Percentiles rank a stretch among this genome's conserved stretches.
Conservation (phyloP, 1,140 invertebrate species). For the Neelides sp. region DNA sequence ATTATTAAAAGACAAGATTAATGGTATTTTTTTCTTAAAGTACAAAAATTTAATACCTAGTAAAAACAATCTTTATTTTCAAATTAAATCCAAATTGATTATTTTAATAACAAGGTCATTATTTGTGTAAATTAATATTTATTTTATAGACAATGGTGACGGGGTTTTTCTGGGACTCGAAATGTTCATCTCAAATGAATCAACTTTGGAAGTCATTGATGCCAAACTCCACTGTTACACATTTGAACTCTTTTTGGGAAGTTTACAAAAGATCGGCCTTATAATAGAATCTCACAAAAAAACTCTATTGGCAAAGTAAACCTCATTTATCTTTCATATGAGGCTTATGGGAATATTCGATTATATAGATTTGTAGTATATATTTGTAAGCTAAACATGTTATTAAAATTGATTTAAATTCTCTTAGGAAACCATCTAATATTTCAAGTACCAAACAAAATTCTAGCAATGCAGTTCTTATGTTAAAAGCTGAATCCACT, state of each 20-base stretch:
- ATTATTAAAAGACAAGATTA: conserved; percentile 11
- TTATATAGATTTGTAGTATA: too few relatives aligned
- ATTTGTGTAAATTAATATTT: not conserved
- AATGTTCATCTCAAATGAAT: conserved; percentile 61
- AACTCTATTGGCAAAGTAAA: conserved; percentile 52
- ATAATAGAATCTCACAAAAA: conserved; percentile 62
- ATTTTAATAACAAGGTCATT: not conserved
- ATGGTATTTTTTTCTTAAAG: conserved; percentile 7
- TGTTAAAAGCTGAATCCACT: conserved; percentile 74
- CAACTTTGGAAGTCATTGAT: conserved; percentile 77
- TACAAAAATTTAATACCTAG: conserved; percentile 1
- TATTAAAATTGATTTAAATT: conserved; percentile 15
- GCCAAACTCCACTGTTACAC: conserved; percentile 74
- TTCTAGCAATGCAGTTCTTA: conserved; percentile 34
- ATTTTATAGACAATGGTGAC: conserved; percentile 9
- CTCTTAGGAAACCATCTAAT: conserved; percentile 11
- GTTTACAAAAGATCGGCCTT: conserved; percentile 64
- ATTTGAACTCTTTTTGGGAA: conserved; percentile 66
- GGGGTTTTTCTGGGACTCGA: conserved; percentile 45
- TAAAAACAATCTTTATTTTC: not conserved
- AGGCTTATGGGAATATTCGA: too few relatives aligned
- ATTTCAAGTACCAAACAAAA: conserved; percentile 10
- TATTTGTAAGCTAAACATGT: too few relatives aligned
- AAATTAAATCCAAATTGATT: not conserved
- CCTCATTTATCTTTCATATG: conserved; percentile 35